Evolutionary conservation across 1,140 invertebrate species (phyloP).

Genomic region (Zaprionus nigranus): DNA sequence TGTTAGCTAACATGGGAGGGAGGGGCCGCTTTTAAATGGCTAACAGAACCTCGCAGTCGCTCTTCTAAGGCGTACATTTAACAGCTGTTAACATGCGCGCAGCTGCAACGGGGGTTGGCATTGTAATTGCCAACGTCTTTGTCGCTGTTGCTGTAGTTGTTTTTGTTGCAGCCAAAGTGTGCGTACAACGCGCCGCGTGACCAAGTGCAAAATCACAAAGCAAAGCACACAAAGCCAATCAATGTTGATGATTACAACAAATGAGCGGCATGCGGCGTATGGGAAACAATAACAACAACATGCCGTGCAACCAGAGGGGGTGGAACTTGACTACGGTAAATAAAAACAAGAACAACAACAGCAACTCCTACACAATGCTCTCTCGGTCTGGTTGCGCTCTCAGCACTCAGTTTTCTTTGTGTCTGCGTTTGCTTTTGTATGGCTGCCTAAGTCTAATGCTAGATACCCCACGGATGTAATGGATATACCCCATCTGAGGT

Average conservation of each 20-base stretch:
- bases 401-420: not conserved
- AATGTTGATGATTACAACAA: conserved; percentile 54
- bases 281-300: conserved; percentile 42
- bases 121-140: conserved; percentile 9
- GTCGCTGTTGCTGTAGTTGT: conserved; percentile 11
- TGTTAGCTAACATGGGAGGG: not conserved
- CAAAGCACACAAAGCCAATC: conserved; percentile 50
- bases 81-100: conserved; percentile 11
- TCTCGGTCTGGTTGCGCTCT: conserved; percentile 13
- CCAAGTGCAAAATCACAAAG: conserved; percentile 51
- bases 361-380: conserved; percentile 35
- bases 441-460: conserved; percentile 31
- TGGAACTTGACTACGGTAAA: conserved; percentile 18
- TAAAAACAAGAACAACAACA: conserved; percentile 3
- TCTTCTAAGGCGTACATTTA: not conserved
- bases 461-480: conserved; percentile 2
- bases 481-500: not conserved
- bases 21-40: not conserved
- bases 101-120: conserved; percentile 6
- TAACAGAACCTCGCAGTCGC: not conserved
- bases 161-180: conserved; percentile 27
- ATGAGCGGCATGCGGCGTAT: conserved; percentile 43
- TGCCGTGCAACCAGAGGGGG: conserved; percentile 7
- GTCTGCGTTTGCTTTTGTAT: conserved; percentile 34
- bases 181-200: conserved; percentile 36